These are phyloP conservation scores for Bovichtus diacanthus DNA, from an alignment of 2,797 vertebrate species.

Conservation along the genomic window DNA sequence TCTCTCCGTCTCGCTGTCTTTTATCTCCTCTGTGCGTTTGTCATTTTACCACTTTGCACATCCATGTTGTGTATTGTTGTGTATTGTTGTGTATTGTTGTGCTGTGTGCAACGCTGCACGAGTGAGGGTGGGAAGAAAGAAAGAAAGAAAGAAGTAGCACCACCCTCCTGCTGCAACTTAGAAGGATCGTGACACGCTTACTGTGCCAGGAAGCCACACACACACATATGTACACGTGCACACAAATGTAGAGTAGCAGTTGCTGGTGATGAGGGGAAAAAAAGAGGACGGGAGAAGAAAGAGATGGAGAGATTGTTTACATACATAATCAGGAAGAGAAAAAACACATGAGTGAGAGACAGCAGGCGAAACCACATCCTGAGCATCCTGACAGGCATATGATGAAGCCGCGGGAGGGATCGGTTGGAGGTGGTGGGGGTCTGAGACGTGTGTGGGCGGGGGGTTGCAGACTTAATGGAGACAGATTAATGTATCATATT, in stretches of 20 bases:
- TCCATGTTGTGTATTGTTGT: conserved; percentile 50
- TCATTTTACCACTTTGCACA: conserved; percentile 52
- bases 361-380: conserved; percentile 31
- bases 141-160: not conserved
- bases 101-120: conserved; percentile 19
- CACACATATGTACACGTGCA: conserved; percentile 5
- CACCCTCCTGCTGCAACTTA: conserved; percentile 37
- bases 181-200: conserved; percentile 51
- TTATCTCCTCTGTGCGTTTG: conserved; percentile 50
- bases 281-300: not conserved
- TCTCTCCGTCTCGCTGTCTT: conserved; percentile 49
- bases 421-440: conserved; percentile 18
- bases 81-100: conserved; percentile 49
- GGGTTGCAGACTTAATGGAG: conserved; percentile 61
- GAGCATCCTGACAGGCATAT: conserved; percentile 39
- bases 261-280: not conserved
- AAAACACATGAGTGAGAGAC: not conserved
- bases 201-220: conserved; percentile 4
- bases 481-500: conserved; percentile 73
- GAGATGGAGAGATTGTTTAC: conserved; percentile 7
- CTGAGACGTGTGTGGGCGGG: conserved; percentile 17
- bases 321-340: conserved; percentile 13
- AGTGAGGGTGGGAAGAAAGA: conserved; percentile 20
- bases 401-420: conserved; percentile 13
- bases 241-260: conserved; percentile 4